Conservation (phyloP, 2,797 vertebrate genomes). For the Antennarius maculatus region DNA sequence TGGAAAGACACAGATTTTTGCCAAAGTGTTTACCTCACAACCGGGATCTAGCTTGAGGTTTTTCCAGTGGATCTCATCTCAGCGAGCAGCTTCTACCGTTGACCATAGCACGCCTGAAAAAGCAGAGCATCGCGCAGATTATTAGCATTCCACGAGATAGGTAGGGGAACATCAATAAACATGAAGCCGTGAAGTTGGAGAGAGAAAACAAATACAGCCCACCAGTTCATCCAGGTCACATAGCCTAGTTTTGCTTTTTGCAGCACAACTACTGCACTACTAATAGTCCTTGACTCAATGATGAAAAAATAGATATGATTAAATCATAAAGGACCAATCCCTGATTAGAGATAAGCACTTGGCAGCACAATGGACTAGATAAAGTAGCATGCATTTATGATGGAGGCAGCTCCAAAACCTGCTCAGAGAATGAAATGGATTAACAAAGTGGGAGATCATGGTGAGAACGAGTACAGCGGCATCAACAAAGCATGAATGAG, state of each 20-base stretch:
- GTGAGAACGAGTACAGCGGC: slow-evolving; percentile 39
- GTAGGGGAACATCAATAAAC: slow-evolving; percentile 55
- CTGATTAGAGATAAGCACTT: slow-evolving; percentile 50
- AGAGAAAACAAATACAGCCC: slow-evolving; percentile 51
- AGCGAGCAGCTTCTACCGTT: slow-evolving; percentile 43
- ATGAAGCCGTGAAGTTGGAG: slow-evolving; percentile 44
- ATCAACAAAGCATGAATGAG: slow-evolving; percentile 50
- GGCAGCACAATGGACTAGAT: slow-evolving; percentile 30
- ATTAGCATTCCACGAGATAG: slow-evolving; percentile 58
- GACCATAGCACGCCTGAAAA: slow-evolving; percentile 71
- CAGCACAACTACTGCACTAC: slow-evolving; percentile 18
- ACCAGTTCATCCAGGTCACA: slow-evolving; percentile 29
- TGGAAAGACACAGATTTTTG: slow-evolving; percentile 48
- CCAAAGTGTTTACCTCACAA: slow-evolving; percentile 66
- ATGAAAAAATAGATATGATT: slow-evolving; percentile 49
- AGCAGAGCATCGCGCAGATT: slow-evolving; percentile 59
- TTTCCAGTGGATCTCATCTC: slow-evolving; percentile 46
- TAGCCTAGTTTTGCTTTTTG: slow-evolving; percentile 13
- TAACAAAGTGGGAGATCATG: slow-evolving; percentile 55
- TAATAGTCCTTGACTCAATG: slow-evolving; percentile 22
- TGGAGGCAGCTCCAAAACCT: slow-evolving; percentile 30
- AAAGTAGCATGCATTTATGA: slow-evolving; percentile 38
- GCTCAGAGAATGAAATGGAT: slow-evolving; percentile 45
- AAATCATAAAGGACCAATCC: slow-evolving; percentile 43
- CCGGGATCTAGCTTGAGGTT: slow-evolving; percentile 34